Evolutionary conservation across 2,888 invertebrate species (phyloP).

Genomic region (Monoplex corrugatus): DNA sequence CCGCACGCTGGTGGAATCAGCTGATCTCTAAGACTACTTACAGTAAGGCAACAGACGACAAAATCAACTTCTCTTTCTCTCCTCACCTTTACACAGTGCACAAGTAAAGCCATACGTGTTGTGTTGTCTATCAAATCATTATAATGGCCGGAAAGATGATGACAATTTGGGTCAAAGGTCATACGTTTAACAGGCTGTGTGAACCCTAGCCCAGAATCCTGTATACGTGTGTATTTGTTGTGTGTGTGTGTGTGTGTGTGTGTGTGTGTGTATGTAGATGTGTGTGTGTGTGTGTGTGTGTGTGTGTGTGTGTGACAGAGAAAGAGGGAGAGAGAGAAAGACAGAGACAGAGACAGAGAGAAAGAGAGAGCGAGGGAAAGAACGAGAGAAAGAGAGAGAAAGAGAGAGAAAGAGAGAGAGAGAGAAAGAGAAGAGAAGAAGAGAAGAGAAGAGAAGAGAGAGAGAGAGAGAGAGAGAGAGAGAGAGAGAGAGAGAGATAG

Average conservation of each 20-base stretch:
- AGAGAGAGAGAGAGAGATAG: neutral
- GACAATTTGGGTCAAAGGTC: neutral
- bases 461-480: neutral
- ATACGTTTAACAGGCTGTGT: too few relatives aligned
- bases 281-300: neutral
- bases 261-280: slow-evolving; percentile 14
- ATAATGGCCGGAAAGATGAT: slow-evolving; percentile 5
- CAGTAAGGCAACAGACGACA: too few relatives aligned
- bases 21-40: too few relatives aligned
- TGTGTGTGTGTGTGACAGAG: slow-evolving; percentile 33
- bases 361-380: too few relatives aligned
- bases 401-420: slow-evolving; percentile 26
- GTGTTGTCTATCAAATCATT: too few relatives aligned
- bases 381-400: neutral
- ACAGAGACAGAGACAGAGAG: neutral
- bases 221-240: too few relatives aligned
- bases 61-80: too few relatives aligned
- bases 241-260: slow-evolving; percentile 32
- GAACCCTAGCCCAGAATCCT: too few relatives aligned
- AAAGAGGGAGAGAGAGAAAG: slow-evolving; percentile 20
- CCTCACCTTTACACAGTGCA: too few relatives aligned
- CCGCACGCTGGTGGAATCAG: too few relatives aligned
- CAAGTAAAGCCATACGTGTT: too few relatives aligned
- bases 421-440: neutral
- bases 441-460: neutral